Evolutionary conservation across 2,888 invertebrate genomes (phyloP), one percentile per base, ranked within the genome.

Genomic region (Agrotis segetum): DNA sequence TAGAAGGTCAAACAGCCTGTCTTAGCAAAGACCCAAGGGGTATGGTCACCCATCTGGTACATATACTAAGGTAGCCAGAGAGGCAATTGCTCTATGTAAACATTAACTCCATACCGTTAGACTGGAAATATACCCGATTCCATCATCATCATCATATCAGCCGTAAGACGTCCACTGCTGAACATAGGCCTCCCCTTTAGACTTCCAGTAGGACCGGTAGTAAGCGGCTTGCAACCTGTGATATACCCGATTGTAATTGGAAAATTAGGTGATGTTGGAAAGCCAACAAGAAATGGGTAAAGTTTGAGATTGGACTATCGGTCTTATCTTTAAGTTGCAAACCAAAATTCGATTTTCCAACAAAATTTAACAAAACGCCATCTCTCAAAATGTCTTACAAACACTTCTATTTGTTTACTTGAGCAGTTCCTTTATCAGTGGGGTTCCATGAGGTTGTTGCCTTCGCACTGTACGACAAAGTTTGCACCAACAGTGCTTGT

Each of bases 401-500:
- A 50, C 29, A 76, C 19, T 69, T 44, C 50, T 44, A 11, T 79
- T 65, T 70, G 70, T 79, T 70, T 56, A 66, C 64, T 50, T 17
- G 55, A 67, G 14, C 53, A 29, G 40, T 67, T 76, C 61, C 58
- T 67, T 61, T 71, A 76, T 76, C 81, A 67, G 67, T 17, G 21
- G 17, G 3, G 56, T n/a, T n/a, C 47, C 52, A 34, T 5, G 66
- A 65, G 67, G 72, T 80, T 62, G 65, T 76, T 80, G 79, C 58
- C 76, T 80, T 29, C 56, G 19, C 34, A 24, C 11, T 49, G 52
- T 29, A 71, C 68, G 67, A 56, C 72, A 59, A 79, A 79, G 67
- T 79, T 80, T 55, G 61, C 4, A 49, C 71, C 64, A 72, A 75
- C 66, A 60, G 1, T 55, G 76, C 55, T 76, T 76, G 81, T 76